Percentiles rank a stretch among this genome's conserved stretches.
Evolutionary conservation across 1,140 invertebrate species (phyloP).

Genomic region (Leptinotarsa texana): DNA sequence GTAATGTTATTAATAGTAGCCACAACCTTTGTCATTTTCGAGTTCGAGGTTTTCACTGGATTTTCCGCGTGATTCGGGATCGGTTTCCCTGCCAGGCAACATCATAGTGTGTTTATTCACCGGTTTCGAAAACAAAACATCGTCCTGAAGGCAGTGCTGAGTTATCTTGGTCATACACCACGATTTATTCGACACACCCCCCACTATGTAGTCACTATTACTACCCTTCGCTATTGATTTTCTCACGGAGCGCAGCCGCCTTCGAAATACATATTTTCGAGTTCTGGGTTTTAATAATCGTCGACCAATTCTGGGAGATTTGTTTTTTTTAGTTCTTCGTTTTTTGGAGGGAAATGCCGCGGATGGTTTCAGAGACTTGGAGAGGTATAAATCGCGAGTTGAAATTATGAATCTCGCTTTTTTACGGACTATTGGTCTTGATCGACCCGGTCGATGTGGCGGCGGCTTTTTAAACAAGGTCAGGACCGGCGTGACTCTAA

Average conservation of each 20-base stretch:
- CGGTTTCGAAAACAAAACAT: slow-evolving; percentile 6
- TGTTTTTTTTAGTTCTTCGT: neutral
- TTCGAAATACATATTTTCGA: neutral
- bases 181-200: slow-evolving; percentile 5
- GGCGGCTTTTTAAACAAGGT: neutral
- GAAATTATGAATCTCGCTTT: slow-evolving; percentile 3
- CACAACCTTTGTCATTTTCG: neutral
- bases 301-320: neutral
- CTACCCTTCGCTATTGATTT: slow-evolving; percentile 4
- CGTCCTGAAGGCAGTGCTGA: neutral
- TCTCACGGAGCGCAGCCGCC: neutral
- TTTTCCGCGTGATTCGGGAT: neutral
- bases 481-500: neutral
- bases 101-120: neutral
- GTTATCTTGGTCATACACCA: slow-evolving; percentile 3
- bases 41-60: neutral
- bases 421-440: neutral
- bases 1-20: neutral
- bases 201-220: neutral
- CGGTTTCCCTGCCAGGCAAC: neutral
- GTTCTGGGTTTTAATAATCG: neutral
- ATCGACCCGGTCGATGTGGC: neutral
- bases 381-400: neutral
- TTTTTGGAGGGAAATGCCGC: slow-evolving; percentile 1
- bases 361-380: neutral